These are phyloP conservation scores for Artemia franciscana DNA, from an alignment of 1,140 invertebrate species.

Conservation along the genomic window DNA sequence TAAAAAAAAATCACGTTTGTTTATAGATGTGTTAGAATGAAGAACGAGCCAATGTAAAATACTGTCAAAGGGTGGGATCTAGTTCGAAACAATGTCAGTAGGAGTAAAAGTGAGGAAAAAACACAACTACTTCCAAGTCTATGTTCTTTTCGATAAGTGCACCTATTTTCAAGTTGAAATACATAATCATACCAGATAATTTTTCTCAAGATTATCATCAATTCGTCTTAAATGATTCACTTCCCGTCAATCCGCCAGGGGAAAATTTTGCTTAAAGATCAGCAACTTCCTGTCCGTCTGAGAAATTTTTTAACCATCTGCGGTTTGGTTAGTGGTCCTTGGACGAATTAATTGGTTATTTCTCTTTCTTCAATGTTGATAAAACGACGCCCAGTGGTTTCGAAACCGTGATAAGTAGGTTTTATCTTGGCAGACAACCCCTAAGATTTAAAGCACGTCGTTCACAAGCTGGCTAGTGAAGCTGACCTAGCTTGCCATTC, in stretches of 20 bases:
- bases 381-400: neutral
- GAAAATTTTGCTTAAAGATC: neutral
- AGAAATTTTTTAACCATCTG: neutral
- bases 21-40: neutral
- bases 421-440: neutral
- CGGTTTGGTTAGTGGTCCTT: neutral
- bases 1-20: neutral
- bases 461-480: neutral
- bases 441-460: neutral
- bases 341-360: neutral
- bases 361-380: neutral
- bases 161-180: neutral
- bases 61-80: too few relatives aligned
- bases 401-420: neutral
- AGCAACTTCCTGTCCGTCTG: neutral
- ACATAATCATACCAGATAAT: neutral
- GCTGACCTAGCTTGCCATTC: too few relatives aligned
- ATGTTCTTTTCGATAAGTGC: neutral
- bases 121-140: too few relatives aligned
- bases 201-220: neutral
- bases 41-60: too few relatives aligned
- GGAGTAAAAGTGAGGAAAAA: too few relatives aligned
- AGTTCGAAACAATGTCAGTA: too few relatives aligned
- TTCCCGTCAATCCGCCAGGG: neutral
- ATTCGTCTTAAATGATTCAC: neutral